Evolutionary conservation across 1,140 invertebrate species (phyloP).

Genomic region (Prorops nasuta): DNA sequence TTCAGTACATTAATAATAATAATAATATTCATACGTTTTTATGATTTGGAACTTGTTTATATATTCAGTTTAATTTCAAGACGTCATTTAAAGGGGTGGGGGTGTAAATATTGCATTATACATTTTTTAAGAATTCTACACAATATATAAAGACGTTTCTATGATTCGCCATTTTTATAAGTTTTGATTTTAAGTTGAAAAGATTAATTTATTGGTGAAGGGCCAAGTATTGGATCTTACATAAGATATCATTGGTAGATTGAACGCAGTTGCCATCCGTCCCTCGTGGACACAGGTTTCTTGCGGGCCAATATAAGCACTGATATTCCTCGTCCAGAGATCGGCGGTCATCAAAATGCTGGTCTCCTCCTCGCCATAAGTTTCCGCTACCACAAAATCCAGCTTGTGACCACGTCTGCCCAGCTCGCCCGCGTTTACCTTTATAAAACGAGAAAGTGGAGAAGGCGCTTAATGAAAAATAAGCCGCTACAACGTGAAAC

Average conservation of each 20-base stretch:
- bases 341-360: conserved; percentile 84
- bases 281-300: conserved; percentile 95
- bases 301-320: conserved; percentile 91
- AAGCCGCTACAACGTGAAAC: no score
- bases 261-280: conserved; percentile 91
- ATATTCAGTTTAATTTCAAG: no score
- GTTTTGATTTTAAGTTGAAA: no score
- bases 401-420: conserved; percentile 67
- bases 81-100: no score
- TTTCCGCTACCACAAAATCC: conserved; percentile 85
- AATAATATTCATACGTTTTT: no score
- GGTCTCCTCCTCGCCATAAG: conserved; percentile 83
- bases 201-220: no score
- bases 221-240: conserved; percentile 55
- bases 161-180: no score
- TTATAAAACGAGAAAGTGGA: conserved; percentile 3
- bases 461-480: conserved; percentile 1
- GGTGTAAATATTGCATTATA: no score
- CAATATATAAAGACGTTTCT: no score
- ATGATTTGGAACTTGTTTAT: no score
- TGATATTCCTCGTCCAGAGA: conserved; percentile 83
- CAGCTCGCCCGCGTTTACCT: conserved; percentile 61
- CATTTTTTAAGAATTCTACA: no score
- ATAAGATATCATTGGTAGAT: conserved; percentile 84
- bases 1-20: no score